Base-by-base conservation (phyloP, 1,140 invertebrate genomes). In the Prorops nasuta region DNA sequence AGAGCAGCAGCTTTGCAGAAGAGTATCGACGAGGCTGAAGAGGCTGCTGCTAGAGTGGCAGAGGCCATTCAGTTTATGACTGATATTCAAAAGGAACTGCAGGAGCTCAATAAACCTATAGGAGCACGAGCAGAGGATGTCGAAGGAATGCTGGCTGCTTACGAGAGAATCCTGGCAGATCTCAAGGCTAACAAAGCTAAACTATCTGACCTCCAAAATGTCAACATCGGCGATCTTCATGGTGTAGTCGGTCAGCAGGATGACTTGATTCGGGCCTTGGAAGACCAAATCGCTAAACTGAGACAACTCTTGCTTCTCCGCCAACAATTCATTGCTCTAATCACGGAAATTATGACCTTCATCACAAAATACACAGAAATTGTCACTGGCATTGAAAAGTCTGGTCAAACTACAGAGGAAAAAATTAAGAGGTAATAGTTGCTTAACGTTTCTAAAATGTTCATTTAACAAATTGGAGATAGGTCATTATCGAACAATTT, bases 281-380 rank as follows among this genome's bases (percentile, higher is more conserved):
- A 95, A 78, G 87, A 89, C 41, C 91, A 94, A 71, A 87, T 93
- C 51, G 84, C 86, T 0, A 86, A 84, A 70, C 72, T 93, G 1
- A 83, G 89, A 52, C 87, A 91, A 56, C 75, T 93, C 0, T 65
- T 96, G 2, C 64, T 91, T 0, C 66, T 94, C 0, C 81, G 93
- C 22, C 91, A 97, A 71, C 91, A 95, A 60, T 96, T 90, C 66
- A 84, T 92, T 36, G 84, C 87, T 1, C 71, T 96, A 4, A 85
- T 94, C 18, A 87, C 87, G 34, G 92, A 95, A 71, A 92, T 96
- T 37, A 86, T 88, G 61, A 87, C 86, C 4, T 91, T 94, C 54
- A 88, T 96, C 19, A 83, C 86, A 17, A 92, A 92, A 64, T 94
- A 94, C 65, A 91, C 89, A 0, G 87, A 91, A 65, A 83, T 94